Percentiles rank a stretch among this genome's conserved stretches.
Conservation (phyloP, 2,888 invertebrate genomes). For the Aphodius sticticus region DNA sequence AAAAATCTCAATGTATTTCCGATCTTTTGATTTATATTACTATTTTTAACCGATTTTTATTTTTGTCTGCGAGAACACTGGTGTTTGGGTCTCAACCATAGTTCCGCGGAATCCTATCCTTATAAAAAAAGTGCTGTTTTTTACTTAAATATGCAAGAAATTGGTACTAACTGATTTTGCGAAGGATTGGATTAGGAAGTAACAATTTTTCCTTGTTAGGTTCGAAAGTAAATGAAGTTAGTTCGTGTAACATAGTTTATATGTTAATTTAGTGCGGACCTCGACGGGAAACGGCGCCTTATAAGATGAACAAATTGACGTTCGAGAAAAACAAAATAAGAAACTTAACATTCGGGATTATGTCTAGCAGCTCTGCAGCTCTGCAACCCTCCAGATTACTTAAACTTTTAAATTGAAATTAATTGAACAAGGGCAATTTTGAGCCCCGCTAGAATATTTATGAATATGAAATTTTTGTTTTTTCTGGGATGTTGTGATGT, state of each 20-base stretch:
- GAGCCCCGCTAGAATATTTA: neutral
- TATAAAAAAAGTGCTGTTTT: too few species aligned
- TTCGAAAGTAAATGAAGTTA: neutral
- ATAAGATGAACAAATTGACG: neutral
- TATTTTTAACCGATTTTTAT: too few species aligned
- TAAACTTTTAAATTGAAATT: neutral
- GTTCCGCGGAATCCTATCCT: too few species aligned
- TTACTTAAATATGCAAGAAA: neutral
- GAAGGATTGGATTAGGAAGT: neutral
- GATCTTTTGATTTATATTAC: too few species aligned
- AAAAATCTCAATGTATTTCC: too few species aligned
- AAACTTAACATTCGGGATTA: neutral
- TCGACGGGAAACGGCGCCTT: neutral
- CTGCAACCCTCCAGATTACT: neutral
- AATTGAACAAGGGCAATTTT: neutral
- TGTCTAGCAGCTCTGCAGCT: neutral
- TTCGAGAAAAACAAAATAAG: neutral
- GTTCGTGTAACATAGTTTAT: slow-evolving; percentile 25
- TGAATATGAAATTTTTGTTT: too few species aligned
- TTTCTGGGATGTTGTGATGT: too few species aligned
- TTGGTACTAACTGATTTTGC: neutral
- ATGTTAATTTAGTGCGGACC: slow-evolving; percentile 19
- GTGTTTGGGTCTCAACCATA: too few species aligned
- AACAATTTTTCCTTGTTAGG: neutral
- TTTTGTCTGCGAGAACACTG: too few species aligned